phyloP scores from a whole-genome alignment of 2,113 vertebrate species.

The Puffinus mauretanicus region DNA sequence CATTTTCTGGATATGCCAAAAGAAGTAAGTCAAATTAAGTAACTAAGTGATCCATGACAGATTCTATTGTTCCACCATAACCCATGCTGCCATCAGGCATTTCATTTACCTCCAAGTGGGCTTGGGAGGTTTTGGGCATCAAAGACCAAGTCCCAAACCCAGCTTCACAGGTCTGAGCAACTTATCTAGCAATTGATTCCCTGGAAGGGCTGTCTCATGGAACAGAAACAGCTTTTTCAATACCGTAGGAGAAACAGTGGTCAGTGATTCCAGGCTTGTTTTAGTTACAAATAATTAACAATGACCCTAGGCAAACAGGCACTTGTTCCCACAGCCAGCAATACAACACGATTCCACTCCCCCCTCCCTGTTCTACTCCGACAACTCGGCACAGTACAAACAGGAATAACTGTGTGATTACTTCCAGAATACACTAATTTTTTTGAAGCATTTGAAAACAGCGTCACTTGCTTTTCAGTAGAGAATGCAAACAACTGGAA shows the following conservation, averaged over 20 bases:
- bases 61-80: background rate
- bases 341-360: background rate
- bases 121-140: background rate
- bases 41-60: background rate
- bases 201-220: background rate
- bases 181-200: background rate
- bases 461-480: background rate
- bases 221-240: background rate
- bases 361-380: background rate
- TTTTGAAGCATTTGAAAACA: background rate
- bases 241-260: background rate
- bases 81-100: background rate
- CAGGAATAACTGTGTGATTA: background rate
- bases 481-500: background rate
- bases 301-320: background rate
- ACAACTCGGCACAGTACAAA: background rate
- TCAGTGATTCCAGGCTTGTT: background rate
- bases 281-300: slow-evolving; percentile 15
- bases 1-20: background rate
- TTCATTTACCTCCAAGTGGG: background rate
- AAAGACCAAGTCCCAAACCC: background rate
- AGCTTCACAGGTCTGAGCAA: background rate
- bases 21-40: background rate
- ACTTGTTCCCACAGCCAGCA: background rate
- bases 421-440: background rate